phyloP scores from a whole-genome alignment of 2,888 invertebrate genomes.

The Nephrotoma appendiculata region DNA sequence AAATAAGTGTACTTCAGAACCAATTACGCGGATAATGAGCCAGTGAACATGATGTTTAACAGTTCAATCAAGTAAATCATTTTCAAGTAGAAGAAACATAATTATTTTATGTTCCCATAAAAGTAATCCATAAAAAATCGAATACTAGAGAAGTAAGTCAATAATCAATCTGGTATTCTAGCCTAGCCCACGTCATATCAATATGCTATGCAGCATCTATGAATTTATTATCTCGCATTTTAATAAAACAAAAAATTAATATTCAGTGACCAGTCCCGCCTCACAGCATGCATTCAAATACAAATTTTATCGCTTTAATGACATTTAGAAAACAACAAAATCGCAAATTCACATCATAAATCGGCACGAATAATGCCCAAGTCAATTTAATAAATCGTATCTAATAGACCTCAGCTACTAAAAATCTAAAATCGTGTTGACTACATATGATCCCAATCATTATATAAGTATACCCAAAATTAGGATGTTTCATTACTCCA shows the following conservation, averaged over 20 bases:
- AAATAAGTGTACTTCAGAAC: too few species aligned
- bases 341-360: neutral
- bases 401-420: neutral
- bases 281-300: neutral
- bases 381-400: neutral
- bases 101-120: too few species aligned
- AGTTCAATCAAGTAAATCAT: too few species aligned
- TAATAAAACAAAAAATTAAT: neutral
- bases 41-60: too few species aligned
- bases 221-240: too few species aligned
- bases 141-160: too few species aligned
- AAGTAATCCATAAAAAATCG: too few species aligned
- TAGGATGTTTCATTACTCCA: neutral
- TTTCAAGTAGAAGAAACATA: too few species aligned
- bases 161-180: neutral
- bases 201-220: neutral
- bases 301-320: neutral
- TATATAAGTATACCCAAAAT: neutral
- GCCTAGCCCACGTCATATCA: neutral
- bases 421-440: neutral
- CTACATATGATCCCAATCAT: neutral
- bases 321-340: neutral
- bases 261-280: neutral
- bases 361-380: neutral
- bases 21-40: too few species aligned